Conservation (phyloP, 2,888 invertebrate species). For the Phytoseiulus persimilis region DNA sequence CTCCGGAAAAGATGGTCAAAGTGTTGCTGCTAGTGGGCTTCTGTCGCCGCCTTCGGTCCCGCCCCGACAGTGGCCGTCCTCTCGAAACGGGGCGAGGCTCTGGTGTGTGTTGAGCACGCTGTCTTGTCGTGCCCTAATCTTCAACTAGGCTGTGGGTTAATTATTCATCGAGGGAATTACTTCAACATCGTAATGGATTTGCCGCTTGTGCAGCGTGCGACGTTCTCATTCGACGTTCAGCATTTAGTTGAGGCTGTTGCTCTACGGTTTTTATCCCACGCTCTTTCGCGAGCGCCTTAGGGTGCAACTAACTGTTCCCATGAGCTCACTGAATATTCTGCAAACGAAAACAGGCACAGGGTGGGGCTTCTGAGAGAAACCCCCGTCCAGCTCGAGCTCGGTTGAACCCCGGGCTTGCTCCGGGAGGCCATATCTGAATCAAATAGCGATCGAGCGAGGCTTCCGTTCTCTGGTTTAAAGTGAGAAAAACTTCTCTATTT, state of each 20-base stretch:
- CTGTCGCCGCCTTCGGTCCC: not conserved
- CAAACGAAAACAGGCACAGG: not conserved
- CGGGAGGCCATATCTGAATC: too few relatives aligned
- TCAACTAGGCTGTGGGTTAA: not conserved
- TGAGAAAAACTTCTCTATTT: too few relatives aligned
- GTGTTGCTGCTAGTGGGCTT: not conserved
- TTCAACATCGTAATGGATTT: not conserved
- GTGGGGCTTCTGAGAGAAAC: too few relatives aligned
- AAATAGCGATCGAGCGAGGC: too few relatives aligned
- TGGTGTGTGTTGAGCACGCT: not conserved
- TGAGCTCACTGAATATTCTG: not conserved
- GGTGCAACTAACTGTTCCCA: not conserved
- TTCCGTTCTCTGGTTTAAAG: too few relatives aligned
- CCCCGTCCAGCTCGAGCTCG: too few relatives aligned
- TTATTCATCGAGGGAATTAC: constrained; percentile 5
- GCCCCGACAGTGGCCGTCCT: not conserved
- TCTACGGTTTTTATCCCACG: not conserved
- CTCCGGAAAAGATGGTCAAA: not conserved
- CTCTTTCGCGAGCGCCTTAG: too few relatives aligned
- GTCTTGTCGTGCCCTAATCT: not conserved
- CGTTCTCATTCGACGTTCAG: not conserved
- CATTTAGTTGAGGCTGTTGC: not conserved
- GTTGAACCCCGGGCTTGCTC: too few relatives aligned
- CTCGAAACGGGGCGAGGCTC: not conserved
- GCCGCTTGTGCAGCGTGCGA: not conserved